A percentile compares a stretch with the other conserved stretches of the same genome.
Evolutionary conservation across 1,140 invertebrate species (phyloP).

Genomic region (Dufourea novaeangliae): DNA sequence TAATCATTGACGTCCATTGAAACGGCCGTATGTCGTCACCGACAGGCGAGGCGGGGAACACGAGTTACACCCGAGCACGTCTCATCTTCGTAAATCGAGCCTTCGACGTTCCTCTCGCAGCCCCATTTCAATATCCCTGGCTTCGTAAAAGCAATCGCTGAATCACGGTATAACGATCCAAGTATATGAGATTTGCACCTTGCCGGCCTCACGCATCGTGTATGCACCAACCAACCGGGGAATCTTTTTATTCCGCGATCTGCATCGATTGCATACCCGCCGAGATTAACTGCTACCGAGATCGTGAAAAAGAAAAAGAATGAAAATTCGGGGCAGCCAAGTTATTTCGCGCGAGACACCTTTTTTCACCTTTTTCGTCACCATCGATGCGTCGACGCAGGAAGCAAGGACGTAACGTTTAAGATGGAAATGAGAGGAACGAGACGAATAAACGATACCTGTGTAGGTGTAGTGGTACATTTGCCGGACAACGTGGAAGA

Average conservation of each 20-base stretch:
- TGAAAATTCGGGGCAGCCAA: too few relatives aligned
- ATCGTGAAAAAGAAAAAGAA: not conserved
- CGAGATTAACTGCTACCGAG: constrained; percentile 58
- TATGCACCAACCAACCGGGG: constrained; percentile 45
- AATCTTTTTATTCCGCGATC: constrained; percentile 46
- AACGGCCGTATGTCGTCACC: constrained; percentile 50
- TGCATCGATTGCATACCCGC: constrained; percentile 40
- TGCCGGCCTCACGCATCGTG: constrained; percentile 67
- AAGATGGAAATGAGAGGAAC: constrained; percentile 12
- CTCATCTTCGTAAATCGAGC: constrained; percentile 68
- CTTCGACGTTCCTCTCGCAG: constrained; percentile 60
- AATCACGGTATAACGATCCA: constrained; percentile 68
- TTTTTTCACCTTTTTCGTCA: too few relatives aligned
- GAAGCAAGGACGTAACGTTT: not conserved
- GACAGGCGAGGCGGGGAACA: constrained; percentile 48
- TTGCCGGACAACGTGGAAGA: too few relatives aligned
- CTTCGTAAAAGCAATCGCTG: constrained; percentile 67
- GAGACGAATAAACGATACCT: too few relatives aligned
- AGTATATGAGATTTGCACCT: constrained; percentile 67
- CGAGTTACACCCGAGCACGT: constrained; percentile 62
- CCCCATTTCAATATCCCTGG: constrained; percentile 65
- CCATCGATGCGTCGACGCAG: not conserved
- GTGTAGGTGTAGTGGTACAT: too few relatives aligned
- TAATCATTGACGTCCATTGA: constrained; percentile 56
- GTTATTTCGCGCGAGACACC: too few relatives aligned